Conservation (phyloP, 1,140 invertebrate genomes). For the silkworm (Bombyx mori) region ASM3026992v2 NC_085116.1:10037501-10038000, state of each 20-base stretch:
- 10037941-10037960: constrained; percentile 39
- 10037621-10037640: too few relatives aligned
- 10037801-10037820: neutral
- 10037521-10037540: too few relatives aligned
- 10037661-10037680: too few relatives aligned
- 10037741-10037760: neutral
- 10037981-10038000: neutral
- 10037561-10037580: too few relatives aligned
- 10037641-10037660: too few relatives aligned
- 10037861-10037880: constrained; percentile 60
- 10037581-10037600: too few relatives aligned
- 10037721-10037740: neutral
- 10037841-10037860: constrained; percentile 23
- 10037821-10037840: constrained; percentile 16
- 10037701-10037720: too few relatives aligned
- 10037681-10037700: too few relatives aligned
- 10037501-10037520: too few relatives aligned
- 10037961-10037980: constrained; percentile 37
- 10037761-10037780: neutral
- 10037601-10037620: too few relatives aligned
- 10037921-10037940: constrained; percentile 16
- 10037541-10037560: too few relatives aligned
- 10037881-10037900: constrained; percentile 52
- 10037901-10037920: constrained; percentile 42
- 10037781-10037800: neutral